A percentile compares a stretch with the other conserved stretches of the same genome.
Evolutionary conservation across 2,113 vertebrate genomes (phyloP).

Genomic region (Petroica traversi): DNA sequence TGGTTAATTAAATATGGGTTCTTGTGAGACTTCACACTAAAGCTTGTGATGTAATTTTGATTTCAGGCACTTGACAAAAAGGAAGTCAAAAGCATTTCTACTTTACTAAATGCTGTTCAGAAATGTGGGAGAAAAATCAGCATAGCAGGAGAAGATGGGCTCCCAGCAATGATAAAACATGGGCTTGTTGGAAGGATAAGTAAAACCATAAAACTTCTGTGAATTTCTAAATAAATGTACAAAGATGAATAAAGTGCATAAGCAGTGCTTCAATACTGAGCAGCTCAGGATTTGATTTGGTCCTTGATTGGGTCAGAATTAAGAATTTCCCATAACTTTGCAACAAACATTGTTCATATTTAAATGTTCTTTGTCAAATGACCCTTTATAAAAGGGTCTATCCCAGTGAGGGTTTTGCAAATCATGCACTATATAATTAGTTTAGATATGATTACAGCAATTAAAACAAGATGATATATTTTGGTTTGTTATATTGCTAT

Average conservation of each 20-base stretch:
- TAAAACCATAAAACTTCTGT: constrained; percentile 42
- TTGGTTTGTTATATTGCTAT: neutral
- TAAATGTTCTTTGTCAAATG: neutral
- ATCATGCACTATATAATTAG: neutral
- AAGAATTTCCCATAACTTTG: neutral
- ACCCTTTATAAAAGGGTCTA: neutral
- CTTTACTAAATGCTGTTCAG: constrained; percentile 76
- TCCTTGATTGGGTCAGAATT: neutral
- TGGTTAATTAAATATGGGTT: neutral
- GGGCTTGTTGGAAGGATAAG: constrained; percentile 93
- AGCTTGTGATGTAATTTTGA: neutral
- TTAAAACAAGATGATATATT: neutral
- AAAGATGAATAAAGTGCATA: neutral
- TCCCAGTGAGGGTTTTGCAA: neutral
- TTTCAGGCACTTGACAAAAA: constrained; percentile 84
- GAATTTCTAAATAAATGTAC: neutral
- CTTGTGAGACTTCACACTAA: neutral
- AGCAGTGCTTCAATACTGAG: neutral
- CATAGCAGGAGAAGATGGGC: constrained; percentile 78
- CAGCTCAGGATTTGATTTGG: neutral
- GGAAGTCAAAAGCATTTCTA: constrained; percentile 72
- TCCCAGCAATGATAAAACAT: constrained; percentile 77
- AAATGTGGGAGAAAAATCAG: constrained; percentile 79
- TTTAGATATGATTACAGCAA: neutral
- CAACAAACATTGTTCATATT: neutral